A percentile compares a stretch with the other conserved stretches of the same genome.
Conservation (phyloP, 2,113 vertebrate genomes). For the Apodemus sylvaticus region DNA sequence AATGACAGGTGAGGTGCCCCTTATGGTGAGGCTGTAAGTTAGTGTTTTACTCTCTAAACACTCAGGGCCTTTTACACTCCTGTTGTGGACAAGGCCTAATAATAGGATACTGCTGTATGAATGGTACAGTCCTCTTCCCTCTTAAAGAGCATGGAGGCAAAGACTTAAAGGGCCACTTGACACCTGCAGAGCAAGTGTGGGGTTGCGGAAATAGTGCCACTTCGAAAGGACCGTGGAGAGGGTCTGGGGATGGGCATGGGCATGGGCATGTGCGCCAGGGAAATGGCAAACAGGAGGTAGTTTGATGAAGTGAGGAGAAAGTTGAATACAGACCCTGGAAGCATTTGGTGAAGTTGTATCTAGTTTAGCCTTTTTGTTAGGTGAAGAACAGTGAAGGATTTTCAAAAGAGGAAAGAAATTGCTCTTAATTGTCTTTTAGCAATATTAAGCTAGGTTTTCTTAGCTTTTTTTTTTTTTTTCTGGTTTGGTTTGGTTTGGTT, state of each 20-base stretch:
- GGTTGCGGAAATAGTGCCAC: not conserved
- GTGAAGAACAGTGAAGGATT: not conserved
- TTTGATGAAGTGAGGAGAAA: not conserved
- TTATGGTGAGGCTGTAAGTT: not conserved
- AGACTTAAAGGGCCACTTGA: not conserved
- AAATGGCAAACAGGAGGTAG: not conserved
- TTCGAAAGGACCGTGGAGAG: not conserved
- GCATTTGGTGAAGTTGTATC: not conserved
- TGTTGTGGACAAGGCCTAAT: not conserved
- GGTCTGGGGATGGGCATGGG: too few species aligned
- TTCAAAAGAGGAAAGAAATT: not conserved
- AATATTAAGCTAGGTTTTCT: not conserved
- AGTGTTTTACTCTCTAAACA: not conserved
- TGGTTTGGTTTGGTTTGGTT: too few species aligned
- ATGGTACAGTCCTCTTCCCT: not conserved
- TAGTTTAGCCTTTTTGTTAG: constrained; percentile 2
- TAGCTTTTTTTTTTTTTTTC: too few species aligned
- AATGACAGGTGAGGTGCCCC: constrained; percentile 7
- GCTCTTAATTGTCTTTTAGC: not conserved
- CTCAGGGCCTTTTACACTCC: not conserved
- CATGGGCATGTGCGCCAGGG: not conserved
- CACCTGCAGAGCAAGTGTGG: not conserved
- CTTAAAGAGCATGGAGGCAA: not conserved
- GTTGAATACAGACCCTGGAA: not conserved
- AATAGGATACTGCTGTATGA: not conserved